Conservation (phyloP, 2,797 vertebrate genomes). For the Carcharodon carcharias region DNA sequence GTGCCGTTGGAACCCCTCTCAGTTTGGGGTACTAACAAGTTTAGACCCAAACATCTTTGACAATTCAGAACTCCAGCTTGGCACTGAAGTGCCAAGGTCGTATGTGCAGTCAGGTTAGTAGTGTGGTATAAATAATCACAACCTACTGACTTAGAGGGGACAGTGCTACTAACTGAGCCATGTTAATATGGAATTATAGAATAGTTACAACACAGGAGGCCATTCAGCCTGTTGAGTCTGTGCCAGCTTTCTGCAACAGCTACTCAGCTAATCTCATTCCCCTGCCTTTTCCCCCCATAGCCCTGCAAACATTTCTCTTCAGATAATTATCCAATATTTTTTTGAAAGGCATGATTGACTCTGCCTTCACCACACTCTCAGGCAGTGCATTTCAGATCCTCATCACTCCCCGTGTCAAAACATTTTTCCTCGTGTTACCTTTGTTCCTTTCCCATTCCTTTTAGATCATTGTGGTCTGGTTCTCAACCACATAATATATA, state of each 20-base stretch:
- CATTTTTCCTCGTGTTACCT: not conserved
- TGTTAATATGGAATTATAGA: not conserved
- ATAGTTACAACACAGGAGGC: too few species aligned
- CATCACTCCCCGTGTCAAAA: not conserved
- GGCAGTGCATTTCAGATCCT: too few species aligned
- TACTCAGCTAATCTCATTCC: not conserved
- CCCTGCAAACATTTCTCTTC: not conserved
- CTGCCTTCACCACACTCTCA: too few species aligned
- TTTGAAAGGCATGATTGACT: too few species aligned
- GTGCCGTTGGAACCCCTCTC: not conserved
- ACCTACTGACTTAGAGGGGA: not conserved
- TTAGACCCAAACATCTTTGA: not conserved
- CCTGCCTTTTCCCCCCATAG: not conserved
- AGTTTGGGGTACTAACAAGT: not conserved
- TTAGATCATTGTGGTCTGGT: not conserved
- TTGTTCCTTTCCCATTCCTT: not conserved
- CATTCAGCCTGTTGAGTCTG: not conserved
- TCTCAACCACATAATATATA: not conserved
- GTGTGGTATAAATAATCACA: not conserved
- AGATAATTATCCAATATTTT: too few species aligned
- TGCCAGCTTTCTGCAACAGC: not conserved
- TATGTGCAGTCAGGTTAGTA: not conserved
- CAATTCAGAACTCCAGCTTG: not conserved
- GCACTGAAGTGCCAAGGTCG: not conserved
- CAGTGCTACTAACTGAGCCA: not conserved